Evolutionary conservation across 2,113 vertebrate genomes (phyloP).

Genomic region (Peromyscus polionotus): DNA sequence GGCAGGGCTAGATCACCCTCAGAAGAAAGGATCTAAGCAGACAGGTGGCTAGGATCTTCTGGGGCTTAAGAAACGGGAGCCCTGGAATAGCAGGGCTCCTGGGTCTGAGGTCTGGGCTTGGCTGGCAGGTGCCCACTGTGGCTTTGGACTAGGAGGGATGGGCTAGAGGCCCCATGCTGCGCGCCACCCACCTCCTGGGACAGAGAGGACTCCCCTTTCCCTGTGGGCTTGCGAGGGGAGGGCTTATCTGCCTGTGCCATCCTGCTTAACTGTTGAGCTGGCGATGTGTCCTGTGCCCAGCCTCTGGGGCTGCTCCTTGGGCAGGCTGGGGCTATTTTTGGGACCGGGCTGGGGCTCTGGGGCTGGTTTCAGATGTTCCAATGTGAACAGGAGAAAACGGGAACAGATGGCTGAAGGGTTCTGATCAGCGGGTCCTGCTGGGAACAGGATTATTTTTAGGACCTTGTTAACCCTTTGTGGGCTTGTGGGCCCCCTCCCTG

Average conservation of each 20-base stretch:
- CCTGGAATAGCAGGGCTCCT: not conserved
- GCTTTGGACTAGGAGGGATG: not conserved
- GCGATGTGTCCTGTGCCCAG: constrained; percentile 31
- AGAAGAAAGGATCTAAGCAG: not conserved
- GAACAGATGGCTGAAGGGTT: constrained; percentile 90
- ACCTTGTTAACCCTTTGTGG: constrained; percentile 86
- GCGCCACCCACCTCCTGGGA: not conserved
- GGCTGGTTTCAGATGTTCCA: constrained; percentile 88
- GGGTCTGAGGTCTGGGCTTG: constrained; percentile 13
- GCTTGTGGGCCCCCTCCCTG: constrained; percentile 65
- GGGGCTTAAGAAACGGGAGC: not conserved
- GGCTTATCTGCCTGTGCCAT: not conserved
- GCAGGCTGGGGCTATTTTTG: constrained; percentile 88
- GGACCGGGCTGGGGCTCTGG: constrained; percentile 86
- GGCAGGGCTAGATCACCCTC: not conserved
- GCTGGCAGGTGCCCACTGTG: not conserved
- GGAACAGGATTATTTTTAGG: constrained; percentile 89
- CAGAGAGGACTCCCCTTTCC: not conserved
- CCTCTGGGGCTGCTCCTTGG: constrained; percentile 74
- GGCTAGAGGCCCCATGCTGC: not conserved
- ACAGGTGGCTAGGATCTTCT: constrained; percentile 27
- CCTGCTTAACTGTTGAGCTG: not conserved
- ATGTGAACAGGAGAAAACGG: constrained; percentile 86
- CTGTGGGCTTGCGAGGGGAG: not conserved
- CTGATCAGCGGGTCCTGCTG: constrained; percentile 87